Conservation (phyloP, 2,113 vertebrate genomes). For the Elaphurus davidianus region DNA sequence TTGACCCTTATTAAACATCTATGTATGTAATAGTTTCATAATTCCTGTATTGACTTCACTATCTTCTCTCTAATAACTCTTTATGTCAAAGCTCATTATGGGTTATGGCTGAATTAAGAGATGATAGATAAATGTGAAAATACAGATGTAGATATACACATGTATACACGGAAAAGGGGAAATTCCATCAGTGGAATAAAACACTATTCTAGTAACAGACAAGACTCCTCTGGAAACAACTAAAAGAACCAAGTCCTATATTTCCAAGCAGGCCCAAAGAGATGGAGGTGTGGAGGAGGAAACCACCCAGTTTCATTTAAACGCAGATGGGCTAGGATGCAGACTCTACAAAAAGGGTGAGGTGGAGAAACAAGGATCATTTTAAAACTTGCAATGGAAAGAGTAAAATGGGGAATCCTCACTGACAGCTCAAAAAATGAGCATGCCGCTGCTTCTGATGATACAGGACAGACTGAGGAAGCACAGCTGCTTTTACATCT, state of each 20-base stretch:
- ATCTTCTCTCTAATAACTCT: neutral
- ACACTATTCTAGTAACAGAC: neutral
- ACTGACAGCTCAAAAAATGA: neutral
- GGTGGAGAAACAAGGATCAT: neutral
- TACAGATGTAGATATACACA: too few species aligned
- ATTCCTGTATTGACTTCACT: too few species aligned
- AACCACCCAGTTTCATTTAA: neutral
- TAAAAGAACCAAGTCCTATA: neutral
- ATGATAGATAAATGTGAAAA: neutral
- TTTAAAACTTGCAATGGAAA: neutral
- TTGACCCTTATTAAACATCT: too few species aligned
- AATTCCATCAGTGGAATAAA: neutral
- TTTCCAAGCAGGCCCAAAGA: neutral
- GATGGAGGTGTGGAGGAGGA: rapidly evolving
- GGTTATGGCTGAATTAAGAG: neutral
- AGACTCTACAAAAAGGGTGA: neutral
- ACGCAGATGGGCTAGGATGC: rapidly evolving
- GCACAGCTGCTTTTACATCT: neutral
- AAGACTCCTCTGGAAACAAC: neutral
- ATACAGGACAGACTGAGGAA: rapidly evolving
- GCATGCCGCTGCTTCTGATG: neutral
- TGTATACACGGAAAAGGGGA: too few species aligned
- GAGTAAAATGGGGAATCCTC: neutral
- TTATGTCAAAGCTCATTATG: too few species aligned
- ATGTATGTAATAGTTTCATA: rapidly evolving